These are phyloP conservation scores for Dipodomys merriami DNA, from an alignment of 2,113 vertebrate genomes.

Conservation along the genomic window DNA sequence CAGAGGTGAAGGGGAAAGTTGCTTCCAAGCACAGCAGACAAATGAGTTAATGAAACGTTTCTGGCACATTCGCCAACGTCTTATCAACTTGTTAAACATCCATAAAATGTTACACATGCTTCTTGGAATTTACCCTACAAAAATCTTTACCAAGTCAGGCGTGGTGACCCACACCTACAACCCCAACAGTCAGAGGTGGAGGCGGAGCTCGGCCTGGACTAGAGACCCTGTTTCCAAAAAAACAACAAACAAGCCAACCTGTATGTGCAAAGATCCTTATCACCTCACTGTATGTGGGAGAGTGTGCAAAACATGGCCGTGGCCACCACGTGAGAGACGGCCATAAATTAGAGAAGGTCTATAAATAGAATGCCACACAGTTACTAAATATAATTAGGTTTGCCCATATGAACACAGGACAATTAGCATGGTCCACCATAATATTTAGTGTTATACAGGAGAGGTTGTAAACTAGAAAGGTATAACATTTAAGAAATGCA, in stretches of 20 bases:
- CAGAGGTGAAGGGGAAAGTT: not conserved
- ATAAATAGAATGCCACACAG: not conserved
- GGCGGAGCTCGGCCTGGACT: too few species aligned
- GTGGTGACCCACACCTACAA: too few species aligned
- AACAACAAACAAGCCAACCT: not conserved
- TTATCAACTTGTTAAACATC: not conserved
- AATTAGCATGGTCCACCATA: not conserved
- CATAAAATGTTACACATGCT: not conserved
- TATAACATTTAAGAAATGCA: too few species aligned
- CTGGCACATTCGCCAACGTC: not conserved
- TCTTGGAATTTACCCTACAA: not conserved
- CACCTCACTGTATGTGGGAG: not conserved
- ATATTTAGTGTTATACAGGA: too few species aligned
- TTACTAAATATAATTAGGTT: not conserved
- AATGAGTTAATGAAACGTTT: not conserved
- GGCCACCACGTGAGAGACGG: too few species aligned
- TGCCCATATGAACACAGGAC: too few species aligned
- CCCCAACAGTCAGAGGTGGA: too few species aligned
- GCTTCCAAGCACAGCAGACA: not conserved
- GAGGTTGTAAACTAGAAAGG: too few species aligned
- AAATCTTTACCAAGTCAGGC: not conserved
- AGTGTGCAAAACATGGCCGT: not conserved
- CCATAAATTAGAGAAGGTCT: too few species aligned
- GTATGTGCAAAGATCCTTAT: not conserved
- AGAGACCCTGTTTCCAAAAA: too few species aligned